Conservation (phyloP, 2,113 vertebrate genomes). For the Eptatretus burgeri region DNA sequence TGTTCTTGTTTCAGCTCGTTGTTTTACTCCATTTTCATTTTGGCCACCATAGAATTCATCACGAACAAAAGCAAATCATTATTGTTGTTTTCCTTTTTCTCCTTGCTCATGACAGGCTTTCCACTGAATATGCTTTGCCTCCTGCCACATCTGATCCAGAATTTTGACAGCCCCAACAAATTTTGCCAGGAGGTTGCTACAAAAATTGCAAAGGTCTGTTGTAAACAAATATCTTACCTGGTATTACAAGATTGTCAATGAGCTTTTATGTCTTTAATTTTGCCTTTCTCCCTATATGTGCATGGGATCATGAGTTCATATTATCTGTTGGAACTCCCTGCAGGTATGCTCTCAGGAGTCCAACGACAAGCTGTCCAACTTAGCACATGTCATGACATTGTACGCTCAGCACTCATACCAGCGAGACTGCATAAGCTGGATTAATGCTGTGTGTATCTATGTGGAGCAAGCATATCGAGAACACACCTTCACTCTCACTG, state of each 20-base stretch:
- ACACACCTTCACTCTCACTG: constrained; percentile 71
- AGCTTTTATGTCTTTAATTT: background rate
- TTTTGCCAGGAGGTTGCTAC: constrained; percentile 90
- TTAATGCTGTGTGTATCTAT: constrained; percentile 87
- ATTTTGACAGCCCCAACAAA: constrained; percentile 66
- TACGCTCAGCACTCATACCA: constrained; percentile 93
- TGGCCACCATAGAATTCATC: too few relatives aligned
- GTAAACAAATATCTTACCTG: background rate
- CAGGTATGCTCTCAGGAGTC: constrained; percentile 87
- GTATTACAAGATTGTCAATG: background rate
- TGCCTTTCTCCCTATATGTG: background rate
- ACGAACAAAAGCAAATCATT: too few relatives aligned
- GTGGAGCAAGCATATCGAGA: constrained; percentile 77
- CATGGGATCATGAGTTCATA: background rate
- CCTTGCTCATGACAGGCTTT: constrained; percentile 34
- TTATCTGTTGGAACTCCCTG: background rate
- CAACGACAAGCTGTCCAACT: constrained; percentile 67
- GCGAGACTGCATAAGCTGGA: constrained; percentile 72
- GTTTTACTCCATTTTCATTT: too few relatives aligned
- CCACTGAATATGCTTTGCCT: constrained; percentile 84
- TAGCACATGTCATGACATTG: constrained; percentile 91
- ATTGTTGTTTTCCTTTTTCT: too few relatives aligned
- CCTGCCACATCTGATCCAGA: constrained; percentile 76
- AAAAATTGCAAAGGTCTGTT: constrained; percentile 67
- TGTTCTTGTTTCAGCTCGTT: too few relatives aligned